Evolutionary conservation across 2,888 invertebrate genomes (phyloP), one percentile per base, ranked within the genome.

Genomic region (Axea sp.): DNA sequence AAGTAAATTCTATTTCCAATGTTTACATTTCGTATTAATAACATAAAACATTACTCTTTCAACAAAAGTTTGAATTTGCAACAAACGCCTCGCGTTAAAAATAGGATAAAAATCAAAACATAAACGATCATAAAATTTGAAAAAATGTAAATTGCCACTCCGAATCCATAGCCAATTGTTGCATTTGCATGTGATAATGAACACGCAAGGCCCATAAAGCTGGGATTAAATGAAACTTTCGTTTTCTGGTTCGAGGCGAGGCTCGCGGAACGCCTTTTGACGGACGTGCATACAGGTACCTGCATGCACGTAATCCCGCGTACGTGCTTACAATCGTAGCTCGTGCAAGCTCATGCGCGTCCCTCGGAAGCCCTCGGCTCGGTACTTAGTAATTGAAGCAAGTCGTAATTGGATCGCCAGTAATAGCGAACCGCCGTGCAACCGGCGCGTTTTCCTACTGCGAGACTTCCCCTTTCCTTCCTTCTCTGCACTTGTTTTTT

Each of bases 371-470:
- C 68, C 65, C 51, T 62, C 59, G 51, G 59, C 57, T 67, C 59
- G 41, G 64, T 71, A 71, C 75, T 68, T 72, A 64, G 75, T 76
- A 76, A 76, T 76, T 76, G 73, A 76, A 73, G 60, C 62, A 60
- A 76, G 19, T 43, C 65, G 75, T 76, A 76, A 76, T 76, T 76
- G 65, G 73, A 76, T 73, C 73, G 76, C 69, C 72, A 60, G 67
- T 73, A 73, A 75, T 75, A 65, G 67, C 69, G 49, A 69, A 39
- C 51, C 12, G 62, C 59, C 59, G 65, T 55, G 55, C n/a, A n/a
- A n/a, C 71, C 57, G 49, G 53, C 35, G 33, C 39, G 59, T 43
- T 60, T 33, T 41, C 41, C 51, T 49, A 33, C 68, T 6, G 28
- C 41, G 12, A 19, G 4, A 19, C 19, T 19, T 2, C 19, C 19